Evolutionary conservation across 1,140 invertebrate genomes (phyloP).

Genomic region (Zaprionus tsacasi): DNA sequence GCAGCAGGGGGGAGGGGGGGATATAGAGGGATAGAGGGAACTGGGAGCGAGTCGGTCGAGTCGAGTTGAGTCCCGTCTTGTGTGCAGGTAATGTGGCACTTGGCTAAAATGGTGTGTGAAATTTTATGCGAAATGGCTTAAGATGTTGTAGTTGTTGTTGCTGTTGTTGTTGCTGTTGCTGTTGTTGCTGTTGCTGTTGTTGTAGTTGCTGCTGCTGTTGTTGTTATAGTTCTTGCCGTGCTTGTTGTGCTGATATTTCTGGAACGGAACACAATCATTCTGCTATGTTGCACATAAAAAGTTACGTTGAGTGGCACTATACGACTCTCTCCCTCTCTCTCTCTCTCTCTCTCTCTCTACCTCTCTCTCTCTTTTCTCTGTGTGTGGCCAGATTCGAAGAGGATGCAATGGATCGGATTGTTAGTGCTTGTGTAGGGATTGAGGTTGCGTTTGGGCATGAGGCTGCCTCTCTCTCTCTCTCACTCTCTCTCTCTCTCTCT

Average conservation of each 20-base stretch:
- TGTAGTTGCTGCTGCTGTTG: constrained; percentile 44
- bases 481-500: constrained; percentile 14
- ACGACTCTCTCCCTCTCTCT: constrained; percentile 12
- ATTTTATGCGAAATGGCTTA: constrained; percentile 83
- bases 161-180: constrained; percentile 29
- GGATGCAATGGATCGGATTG: constrained; percentile 44
- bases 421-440: constrained; percentile 14
- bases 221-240: constrained; percentile 60
- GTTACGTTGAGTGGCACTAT: constrained; percentile 81
- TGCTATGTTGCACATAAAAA: constrained; percentile 83
- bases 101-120: constrained; percentile 84
- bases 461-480: constrained; percentile 7
- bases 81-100: constrained; percentile 83
- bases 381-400: constrained; percentile 37
- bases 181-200: constrained; percentile 38
- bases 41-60: constrained; percentile 25
- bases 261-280: constrained; percentile 82
- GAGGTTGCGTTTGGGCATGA: constrained; percentile 12
- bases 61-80: constrained; percentile 74
- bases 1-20: neutral
- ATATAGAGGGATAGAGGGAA: neutral
- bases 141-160: constrained; percentile 49
- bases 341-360: neutral
- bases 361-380: neutral
- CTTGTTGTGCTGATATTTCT: constrained; percentile 81